Percentiles rank a stretch among this genome's conserved stretches.
These are phyloP conservation scores for Argyrosomus japonicus DNA, from an alignment of 2,113 vertebrate species.

Conservation along the genomic window DNA sequence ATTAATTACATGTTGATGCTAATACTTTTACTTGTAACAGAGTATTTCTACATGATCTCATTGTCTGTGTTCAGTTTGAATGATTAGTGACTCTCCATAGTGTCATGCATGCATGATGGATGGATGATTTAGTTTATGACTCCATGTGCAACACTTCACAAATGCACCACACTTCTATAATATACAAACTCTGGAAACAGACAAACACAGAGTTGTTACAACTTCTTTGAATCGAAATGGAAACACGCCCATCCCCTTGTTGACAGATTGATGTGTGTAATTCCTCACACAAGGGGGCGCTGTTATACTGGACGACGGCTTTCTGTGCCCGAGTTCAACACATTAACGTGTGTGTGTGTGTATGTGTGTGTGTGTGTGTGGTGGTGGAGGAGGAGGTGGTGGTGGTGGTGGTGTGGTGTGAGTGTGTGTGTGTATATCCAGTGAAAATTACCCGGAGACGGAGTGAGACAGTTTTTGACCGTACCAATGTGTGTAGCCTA, in stretches of 20 bases:
- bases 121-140: neutral
- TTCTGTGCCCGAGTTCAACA: constrained; percentile 47
- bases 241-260: constrained; percentile 75
- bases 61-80: neutral
- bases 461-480: constrained; percentile 67
- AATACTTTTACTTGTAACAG: neutral
- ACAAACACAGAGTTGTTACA: neutral
- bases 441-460: constrained; percentile 74
- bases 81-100: neutral
- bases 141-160: neutral
- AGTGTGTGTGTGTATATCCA: constrained; percentile 58
- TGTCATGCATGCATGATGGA: neutral
- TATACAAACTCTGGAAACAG: neutral
- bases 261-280: constrained; percentile 65
- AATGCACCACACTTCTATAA: neutral
- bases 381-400: too few relatives aligned
- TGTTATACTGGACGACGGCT: constrained; percentile 26
- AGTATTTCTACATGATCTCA: too few relatives aligned
- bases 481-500: constrained; percentile 74
- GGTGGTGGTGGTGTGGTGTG: constrained; percentile 31
- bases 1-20: neutral
- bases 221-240: constrained; percentile 25
- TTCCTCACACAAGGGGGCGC: constrained; percentile 74
- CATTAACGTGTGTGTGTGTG: constrained; percentile 52
- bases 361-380: constrained; percentile 42